Percentiles rank a stretch among this genome's conserved stretches.
These are phyloP conservation scores for Xenopus petersii DNA, from an alignment of 2,797 vertebrate genomes.

Conservation along the genomic window DNA sequence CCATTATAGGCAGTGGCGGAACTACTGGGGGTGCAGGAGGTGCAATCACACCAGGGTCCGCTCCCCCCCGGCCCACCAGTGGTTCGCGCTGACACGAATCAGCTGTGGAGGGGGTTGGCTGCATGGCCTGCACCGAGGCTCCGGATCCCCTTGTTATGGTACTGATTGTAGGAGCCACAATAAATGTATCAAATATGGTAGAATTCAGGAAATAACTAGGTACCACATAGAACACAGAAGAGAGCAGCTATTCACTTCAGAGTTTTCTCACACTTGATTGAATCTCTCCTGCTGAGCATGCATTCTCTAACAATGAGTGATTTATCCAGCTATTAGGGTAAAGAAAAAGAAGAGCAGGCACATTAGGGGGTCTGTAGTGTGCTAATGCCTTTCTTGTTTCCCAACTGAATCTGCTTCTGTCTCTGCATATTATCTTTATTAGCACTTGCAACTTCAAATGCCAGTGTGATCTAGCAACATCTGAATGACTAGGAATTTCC, in stretches of 20 bases:
- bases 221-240: neutral
- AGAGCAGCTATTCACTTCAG: neutral
- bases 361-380: conserved; percentile 18
- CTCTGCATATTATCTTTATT: conserved; percentile 15
- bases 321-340: neutral
- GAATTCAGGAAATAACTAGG: too few relatives aligned
- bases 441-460: conserved; percentile 28
- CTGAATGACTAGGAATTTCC: conserved; percentile 33
- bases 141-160: too few relatives aligned
- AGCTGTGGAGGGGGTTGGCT: too few relatives aligned
- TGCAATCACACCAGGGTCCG: too few relatives aligned
- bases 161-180: too few relatives aligned
- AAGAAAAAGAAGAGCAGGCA: neutral
- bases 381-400: conserved; percentile 12
- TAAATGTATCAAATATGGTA: too few relatives aligned
- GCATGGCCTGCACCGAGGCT: too few relatives aligned
- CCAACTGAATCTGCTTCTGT: conserved; percentile 9
- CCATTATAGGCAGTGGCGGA: too few relatives aligned
- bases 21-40: too few relatives aligned
- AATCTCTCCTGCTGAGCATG: neutral
- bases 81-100: too few relatives aligned
- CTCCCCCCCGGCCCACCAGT: too few relatives aligned
- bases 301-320: neutral
- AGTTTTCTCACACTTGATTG: neutral
- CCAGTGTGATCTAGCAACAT: neutral